Base-by-base conservation (phyloP, 1,140 invertebrate genomes). In the Heliconius himera region DNA sequence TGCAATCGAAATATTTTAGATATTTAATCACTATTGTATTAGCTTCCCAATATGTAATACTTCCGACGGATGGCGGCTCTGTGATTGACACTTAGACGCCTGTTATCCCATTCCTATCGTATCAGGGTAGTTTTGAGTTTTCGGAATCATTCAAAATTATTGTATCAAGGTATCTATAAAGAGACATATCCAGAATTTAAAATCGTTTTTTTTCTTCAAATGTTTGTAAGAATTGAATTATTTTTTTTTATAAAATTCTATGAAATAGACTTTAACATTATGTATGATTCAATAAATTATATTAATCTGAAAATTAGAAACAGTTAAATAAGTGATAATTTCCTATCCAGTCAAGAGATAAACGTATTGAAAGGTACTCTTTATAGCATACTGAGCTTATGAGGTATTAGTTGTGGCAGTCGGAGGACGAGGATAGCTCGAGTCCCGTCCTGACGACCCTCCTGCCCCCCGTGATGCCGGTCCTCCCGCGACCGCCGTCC, bases 361-460 rank as follows among this genome's bases (percentile, higher is more conserved):
- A 38, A 36, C 38, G 38, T 72, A 36, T 72, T n/a, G n/a, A 72
- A 38, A 18, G 33, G 70, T 33, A 36, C 38, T 13, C 70, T 38
- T 72, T 41, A 72, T 72, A 11, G 71, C 46, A 22, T 38, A 41
- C 71, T 73, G 20, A 66, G 36, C 71, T n/a, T 49, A 73, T 73
- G 18, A 73, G 36, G 71, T 73, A 13, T 73, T 49, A 72, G 82
- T 88, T 85, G 79, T 82, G 79, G 76, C 83, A 88, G 85, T 85
- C 74, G 77, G 76, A 80, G 75, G 88, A 89, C 75, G 89, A 90
- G 74, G 88, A 86, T 54, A 80, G 83, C 76, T 83, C 83, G 73
- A 84, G 85, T 81, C 87, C 89, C n/a, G 89, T 84, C n/a, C 85
- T 91, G 73, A 90, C 90, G 75, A 84, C 87, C 49, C 85, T 91